Conservation (phyloP, 2,888 invertebrate species). For the Tricholauxania praeusta region DNA sequence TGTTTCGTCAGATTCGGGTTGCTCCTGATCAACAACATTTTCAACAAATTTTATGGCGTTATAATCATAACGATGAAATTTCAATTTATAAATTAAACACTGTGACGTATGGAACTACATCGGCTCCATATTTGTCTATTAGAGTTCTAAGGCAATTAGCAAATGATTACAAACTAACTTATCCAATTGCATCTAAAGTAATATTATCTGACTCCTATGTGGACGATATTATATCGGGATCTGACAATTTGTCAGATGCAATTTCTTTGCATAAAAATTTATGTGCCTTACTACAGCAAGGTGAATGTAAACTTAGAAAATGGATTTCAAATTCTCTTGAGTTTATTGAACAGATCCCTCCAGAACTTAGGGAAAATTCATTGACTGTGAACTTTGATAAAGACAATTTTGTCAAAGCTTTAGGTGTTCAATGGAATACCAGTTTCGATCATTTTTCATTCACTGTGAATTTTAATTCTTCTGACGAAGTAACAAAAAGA, state of each 20-base stretch:
- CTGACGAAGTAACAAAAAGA: conserved; percentile 11
- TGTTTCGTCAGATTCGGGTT: conserved; percentile 42
- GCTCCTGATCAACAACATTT: conserved; percentile 21
- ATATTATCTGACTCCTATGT: conserved; percentile 38
- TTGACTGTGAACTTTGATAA: no score
- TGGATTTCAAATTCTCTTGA: no score
- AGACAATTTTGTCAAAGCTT: no score
- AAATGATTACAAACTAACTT: conserved; percentile 25
- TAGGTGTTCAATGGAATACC: conserved; percentile 37
- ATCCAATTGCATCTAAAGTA: conserved; percentile 24
- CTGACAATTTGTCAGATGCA: conserved; percentile 27
- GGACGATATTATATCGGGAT: conserved; percentile 38
- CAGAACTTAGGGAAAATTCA: no score
- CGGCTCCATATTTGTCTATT: conserved; percentile 36
- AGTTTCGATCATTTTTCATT: conserved; percentile 32
- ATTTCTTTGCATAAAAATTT: conserved; percentile 31
- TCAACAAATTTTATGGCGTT: conserved; percentile 44
- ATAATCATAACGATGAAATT: conserved; percentile 20
- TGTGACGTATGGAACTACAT: conserved; percentile 35
- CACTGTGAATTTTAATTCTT: conserved; percentile 14
- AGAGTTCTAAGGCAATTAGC: conserved; percentile 34
- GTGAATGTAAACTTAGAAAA: no score
- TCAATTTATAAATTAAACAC: conserved; percentile 39
- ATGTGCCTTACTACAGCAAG: conserved; percentile 25
- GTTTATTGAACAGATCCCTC: no score